Base-by-base conservation (phyloP, 2,797 vertebrate species). In the Enteromius treurensis region DNA sequence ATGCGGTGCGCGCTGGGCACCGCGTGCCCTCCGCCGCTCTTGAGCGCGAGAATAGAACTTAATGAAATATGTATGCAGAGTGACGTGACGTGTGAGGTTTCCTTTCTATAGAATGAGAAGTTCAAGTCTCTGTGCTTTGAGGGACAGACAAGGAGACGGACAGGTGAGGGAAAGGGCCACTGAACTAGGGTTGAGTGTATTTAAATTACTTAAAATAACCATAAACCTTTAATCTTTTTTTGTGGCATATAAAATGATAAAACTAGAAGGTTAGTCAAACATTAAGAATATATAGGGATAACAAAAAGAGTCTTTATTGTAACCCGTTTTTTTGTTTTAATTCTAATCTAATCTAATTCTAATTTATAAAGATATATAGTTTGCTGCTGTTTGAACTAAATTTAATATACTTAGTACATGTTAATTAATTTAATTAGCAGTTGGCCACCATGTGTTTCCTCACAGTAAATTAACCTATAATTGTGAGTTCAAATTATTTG, bases 21-120 rank as follows among this genome's bases (percentile, higher is more conserved):
- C 88, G 77, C 76, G 74, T 85, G 86, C 83, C 86, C 84, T 83
- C n/a, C 76, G 79, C 76, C 49, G 49, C 71, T 84, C 73, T 65
- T 32, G 55, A 73, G 69, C 42, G 34, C 83, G 81, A 82, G 76
- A 87, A 77, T 76, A 58, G 75, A 70, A 40, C 81, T 84, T 87
- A 69, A 89, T 89, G 71, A 89, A 87, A 89, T 85, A 87, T 85
- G 87, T 84, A 88, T 83, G 87, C 62, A 70, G 81, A 62, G 77
- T 92, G 93, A 93, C 91, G 92, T 88, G 87, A 91, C 88, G 91
- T 89, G 89, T 86, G 88, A 90, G 91, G 88, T 93, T 93, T 90
- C 91, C 93, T 91, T 91, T 92, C 89, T 87, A 89, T 92, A 91
- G 91, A 92, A 90, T 82, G 90, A 91, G 90, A 91, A 90, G 91